These are phyloP conservation scores for Phyllotreta cruciferae DNA, from an alignment of 2,888 invertebrate genomes.

Conservation along the genomic window DNA sequence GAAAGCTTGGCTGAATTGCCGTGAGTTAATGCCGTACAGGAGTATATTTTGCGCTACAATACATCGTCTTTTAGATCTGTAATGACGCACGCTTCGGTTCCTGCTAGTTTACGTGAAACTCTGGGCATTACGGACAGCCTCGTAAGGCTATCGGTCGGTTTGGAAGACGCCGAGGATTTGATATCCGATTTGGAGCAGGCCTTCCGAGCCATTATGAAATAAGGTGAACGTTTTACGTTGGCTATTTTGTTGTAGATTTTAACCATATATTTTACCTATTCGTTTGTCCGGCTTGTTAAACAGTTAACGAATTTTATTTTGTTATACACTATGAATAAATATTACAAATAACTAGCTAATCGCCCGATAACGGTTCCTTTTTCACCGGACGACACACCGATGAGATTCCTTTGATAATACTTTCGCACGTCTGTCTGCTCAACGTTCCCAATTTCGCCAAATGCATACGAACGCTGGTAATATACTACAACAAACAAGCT, in stretches of 20 bases:
- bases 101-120: slow-evolving; percentile 71
- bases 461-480: slow-evolving; percentile 65
- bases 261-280: neutral
- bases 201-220: slow-evolving; percentile 19
- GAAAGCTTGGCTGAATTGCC: slow-evolving; percentile 92
- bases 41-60: too few species aligned
- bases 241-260: neutral
- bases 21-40: slow-evolving; percentile 63
- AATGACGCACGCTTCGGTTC: slow-evolving; percentile 96
- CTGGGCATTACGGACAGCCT: slow-evolving; percentile 86
- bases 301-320: too few species aligned
- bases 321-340: too few species aligned
- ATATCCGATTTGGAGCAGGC: slow-evolving; percentile 85
- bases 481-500: slow-evolving; percentile 62
- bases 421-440: slow-evolving; percentile 55
- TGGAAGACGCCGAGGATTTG: slow-evolving; percentile 88
- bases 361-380: neutral
- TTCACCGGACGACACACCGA: slow-evolving; percentile 24
- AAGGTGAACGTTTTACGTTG: slow-evolving; percentile 2
- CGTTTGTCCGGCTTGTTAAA: too few species aligned
- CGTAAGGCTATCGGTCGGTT: slow-evolving; percentile 87
- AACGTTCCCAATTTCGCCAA: slow-evolving; percentile 57
- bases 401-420: slow-evolving; percentile 50
- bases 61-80: slow-evolving; percentile 67
- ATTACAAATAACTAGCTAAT: neutral